Evolutionary conservation across 1,140 invertebrate species (phyloP).

Genomic region (Drosophila mojavensis): DNA sequence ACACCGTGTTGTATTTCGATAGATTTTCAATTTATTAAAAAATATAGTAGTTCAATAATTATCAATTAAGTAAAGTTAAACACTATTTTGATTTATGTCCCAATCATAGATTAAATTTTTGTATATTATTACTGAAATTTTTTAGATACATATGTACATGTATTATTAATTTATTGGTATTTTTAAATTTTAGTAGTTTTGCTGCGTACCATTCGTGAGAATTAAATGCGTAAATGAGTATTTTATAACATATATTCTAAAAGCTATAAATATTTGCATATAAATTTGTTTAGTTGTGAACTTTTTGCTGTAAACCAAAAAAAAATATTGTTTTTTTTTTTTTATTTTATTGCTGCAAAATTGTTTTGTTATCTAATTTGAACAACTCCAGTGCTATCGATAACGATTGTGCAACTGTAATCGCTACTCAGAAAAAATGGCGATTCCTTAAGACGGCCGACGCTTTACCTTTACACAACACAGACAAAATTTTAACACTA

Average conservation of each 20-base stretch:
- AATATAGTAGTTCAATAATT: not conserved
- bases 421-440: conserved; percentile 61
- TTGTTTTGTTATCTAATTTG: conserved; percentile 16
- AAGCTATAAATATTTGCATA: too few relatives aligned
- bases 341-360: not conserved
- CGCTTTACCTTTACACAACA: conserved; percentile 76
- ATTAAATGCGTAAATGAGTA: too few relatives aligned
- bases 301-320: too few relatives aligned
- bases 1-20: conserved; percentile 48
- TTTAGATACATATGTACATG: too few relatives aligned
- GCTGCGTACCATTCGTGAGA: too few relatives aligned
- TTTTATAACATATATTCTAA: too few relatives aligned
- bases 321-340: not conserved
- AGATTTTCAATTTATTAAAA: not conserved
- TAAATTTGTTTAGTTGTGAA: too few relatives aligned
- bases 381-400: conserved; percentile 15
- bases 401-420: conserved; percentile 12
- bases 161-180: too few relatives aligned
- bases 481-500: conserved; percentile 76
- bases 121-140: too few relatives aligned
- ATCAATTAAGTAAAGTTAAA: not conserved
- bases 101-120: too few relatives aligned
- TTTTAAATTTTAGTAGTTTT: too few relatives aligned
- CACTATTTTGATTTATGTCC: not conserved
- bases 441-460: conserved; percentile 57